Conservation (phyloP, 2,113 vertebrate species). For the Eonycteris spelaea region DNA sequence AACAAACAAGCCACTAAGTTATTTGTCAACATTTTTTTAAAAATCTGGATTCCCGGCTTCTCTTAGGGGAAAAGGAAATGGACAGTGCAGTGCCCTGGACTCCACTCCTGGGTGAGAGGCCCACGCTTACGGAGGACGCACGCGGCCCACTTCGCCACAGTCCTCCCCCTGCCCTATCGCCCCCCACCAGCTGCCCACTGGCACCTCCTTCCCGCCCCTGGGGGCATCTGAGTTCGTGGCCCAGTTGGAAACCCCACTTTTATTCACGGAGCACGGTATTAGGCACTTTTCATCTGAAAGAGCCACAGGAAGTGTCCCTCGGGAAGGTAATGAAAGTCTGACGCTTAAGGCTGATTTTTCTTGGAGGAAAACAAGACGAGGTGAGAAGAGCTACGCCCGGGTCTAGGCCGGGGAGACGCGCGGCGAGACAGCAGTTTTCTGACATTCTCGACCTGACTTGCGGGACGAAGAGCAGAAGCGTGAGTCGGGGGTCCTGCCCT, state of each 20-base stretch:
- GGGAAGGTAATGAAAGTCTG: constrained; percentile 11
- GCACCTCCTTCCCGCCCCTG: not conserved
- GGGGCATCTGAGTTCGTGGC: not conserved
- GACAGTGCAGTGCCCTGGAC: accelerated
- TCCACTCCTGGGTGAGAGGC: not conserved
- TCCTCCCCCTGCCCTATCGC: not conserved
- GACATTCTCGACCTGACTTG: not conserved
- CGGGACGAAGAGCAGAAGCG: not conserved
- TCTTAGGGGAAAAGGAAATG: not conserved
- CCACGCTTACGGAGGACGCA: accelerated
- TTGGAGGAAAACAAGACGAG: not conserved
- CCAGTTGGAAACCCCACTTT: constrained; percentile 49
- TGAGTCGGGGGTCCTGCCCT: not conserved
- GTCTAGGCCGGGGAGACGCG: not conserved
- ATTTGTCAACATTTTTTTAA: not conserved
- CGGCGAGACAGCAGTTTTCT: not conserved
- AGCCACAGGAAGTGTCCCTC: not conserved
- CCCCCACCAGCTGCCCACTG: not conserved
- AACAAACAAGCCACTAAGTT: not conserved
- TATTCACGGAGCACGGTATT: not conserved
- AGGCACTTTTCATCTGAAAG: constrained; percentile 29
- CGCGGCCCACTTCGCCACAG: accelerated
- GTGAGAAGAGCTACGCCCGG: not conserved
- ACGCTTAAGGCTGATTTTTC: not conserved
- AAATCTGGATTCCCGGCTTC: not conserved